phyloP scores from a whole-genome alignment of 1,140 invertebrate species.

The Chlorops oryzae region DNA sequence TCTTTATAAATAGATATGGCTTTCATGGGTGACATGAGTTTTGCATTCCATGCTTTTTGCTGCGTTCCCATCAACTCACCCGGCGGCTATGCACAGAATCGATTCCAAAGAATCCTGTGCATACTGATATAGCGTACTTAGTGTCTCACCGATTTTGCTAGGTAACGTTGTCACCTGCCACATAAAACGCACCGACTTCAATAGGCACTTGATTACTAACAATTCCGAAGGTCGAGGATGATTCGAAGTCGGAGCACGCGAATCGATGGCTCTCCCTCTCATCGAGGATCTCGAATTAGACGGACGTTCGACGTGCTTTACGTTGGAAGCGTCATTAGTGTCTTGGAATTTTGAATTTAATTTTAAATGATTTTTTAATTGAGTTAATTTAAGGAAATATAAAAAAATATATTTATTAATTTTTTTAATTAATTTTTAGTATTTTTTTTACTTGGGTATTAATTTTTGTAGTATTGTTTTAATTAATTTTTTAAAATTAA shows the following conservation, averaged over 20 bases:
- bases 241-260: constrained; percentile 2
- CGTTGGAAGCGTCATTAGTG: neutral
- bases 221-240: constrained; percentile 20
- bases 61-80: too few species aligned
- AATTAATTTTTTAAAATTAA: neutral
- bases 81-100: constrained; percentile 46
- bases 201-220: constrained; percentile 44
- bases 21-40: too few species aligned
- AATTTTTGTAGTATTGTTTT: neutral
- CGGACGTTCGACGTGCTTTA: neutral
- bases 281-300: neutral
- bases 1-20: too few species aligned
- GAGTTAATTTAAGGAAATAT: constrained; percentile 11
- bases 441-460: neutral
- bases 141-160: constrained; percentile 42
- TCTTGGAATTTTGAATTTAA: neutral
- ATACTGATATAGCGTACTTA: constrained; percentile 43
- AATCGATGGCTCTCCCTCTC: constrained; percentile 1
- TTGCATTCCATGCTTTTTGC: too few species aligned
- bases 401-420: neutral
- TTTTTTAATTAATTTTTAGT: neutral
- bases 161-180: constrained; percentile 47
- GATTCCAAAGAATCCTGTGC: constrained; percentile 43
- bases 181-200: constrained; percentile 45
- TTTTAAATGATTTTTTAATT: constrained; percentile 5